Evolutionary conservation across 2,113 vertebrate genomes (phyloP).

Genomic region (Porphyrio hochstetteri): DNA sequence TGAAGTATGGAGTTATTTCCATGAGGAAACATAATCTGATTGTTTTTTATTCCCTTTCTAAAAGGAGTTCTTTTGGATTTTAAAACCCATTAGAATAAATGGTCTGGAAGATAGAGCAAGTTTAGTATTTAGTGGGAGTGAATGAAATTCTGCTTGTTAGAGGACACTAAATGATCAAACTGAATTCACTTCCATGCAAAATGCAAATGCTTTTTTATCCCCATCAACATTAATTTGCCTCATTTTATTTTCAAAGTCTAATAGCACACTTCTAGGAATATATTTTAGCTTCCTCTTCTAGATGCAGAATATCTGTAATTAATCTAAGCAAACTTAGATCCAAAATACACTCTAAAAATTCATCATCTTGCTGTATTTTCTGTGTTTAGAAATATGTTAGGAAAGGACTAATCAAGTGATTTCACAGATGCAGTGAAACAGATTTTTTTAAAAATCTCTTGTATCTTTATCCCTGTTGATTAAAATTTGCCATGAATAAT

Average conservation of each 20-base stretch:
- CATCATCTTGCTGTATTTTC: not conserved
- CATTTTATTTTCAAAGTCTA: conserved; percentile 32
- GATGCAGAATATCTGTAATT: not conserved
- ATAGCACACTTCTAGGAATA: conserved; percentile 12
- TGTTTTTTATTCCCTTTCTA: not conserved
- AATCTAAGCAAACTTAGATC: not conserved
- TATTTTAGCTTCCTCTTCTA: not conserved
- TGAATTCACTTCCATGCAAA: not conserved
- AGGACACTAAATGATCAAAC: not conserved
- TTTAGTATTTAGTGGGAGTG: not conserved
- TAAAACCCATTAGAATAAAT: not conserved
- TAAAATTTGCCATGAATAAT: not conserved
- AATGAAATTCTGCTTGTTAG: conserved; percentile 10
- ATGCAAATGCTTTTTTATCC: not conserved
- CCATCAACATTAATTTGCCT: not conserved
- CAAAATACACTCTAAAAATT: not conserved
- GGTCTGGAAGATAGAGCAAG: not conserved
- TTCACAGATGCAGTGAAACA: not conserved
- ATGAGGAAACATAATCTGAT: not conserved
- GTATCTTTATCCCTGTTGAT: not conserved
- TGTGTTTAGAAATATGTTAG: not conserved
- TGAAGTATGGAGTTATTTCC: not conserved
- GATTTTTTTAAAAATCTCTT: not conserved
- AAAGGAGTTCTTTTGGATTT: not conserved
- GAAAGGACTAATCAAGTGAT: conserved; percentile 22